Conservation (phyloP, 2,888 invertebrate genomes). For the Leptopterna dolabrata region DNA sequence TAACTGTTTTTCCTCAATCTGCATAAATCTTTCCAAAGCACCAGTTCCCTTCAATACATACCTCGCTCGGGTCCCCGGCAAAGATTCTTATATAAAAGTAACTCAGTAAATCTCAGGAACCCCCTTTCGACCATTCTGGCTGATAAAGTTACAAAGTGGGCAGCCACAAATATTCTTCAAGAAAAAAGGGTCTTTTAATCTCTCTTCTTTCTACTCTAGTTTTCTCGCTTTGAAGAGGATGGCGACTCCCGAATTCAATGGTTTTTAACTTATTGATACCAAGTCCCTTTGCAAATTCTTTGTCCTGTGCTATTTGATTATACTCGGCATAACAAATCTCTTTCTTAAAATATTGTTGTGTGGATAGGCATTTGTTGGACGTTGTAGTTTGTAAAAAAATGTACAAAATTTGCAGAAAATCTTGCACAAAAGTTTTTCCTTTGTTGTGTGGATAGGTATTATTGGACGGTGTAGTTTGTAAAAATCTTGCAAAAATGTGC, state of each 20-base stretch:
- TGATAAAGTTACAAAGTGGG: conserved; percentile 31
- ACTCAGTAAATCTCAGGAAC: conserved; percentile 15
- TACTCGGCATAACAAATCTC: no score
- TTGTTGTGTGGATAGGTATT: no score
- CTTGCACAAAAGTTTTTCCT: no score
- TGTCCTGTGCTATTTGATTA: no score
- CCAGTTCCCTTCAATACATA: conserved; percentile 22
- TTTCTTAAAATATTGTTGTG: no score
- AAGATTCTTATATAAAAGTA: conserved; percentile 31
- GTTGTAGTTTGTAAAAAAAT: no score
- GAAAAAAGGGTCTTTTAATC: conserved; percentile 15
- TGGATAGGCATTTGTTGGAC: no score
- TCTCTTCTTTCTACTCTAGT: not conserved
- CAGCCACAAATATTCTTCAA: conserved; percentile 7
- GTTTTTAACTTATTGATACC: not conserved
- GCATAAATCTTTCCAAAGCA: conserved; percentile 36
- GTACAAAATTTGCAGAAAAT: no score
- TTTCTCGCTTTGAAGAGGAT: not conserved
- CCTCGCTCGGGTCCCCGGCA: not conserved
- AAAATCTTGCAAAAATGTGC: no score
- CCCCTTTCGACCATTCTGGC: conserved; percentile 9
- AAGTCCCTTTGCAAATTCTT: not conserved
- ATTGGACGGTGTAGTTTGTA: no score
- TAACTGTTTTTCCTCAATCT: conserved; percentile 35
- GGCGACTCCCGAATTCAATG: not conserved